Evolutionary conservation across 1,140 invertebrate genomes (phyloP).

Genomic region (Microplitis mediator): DNA sequence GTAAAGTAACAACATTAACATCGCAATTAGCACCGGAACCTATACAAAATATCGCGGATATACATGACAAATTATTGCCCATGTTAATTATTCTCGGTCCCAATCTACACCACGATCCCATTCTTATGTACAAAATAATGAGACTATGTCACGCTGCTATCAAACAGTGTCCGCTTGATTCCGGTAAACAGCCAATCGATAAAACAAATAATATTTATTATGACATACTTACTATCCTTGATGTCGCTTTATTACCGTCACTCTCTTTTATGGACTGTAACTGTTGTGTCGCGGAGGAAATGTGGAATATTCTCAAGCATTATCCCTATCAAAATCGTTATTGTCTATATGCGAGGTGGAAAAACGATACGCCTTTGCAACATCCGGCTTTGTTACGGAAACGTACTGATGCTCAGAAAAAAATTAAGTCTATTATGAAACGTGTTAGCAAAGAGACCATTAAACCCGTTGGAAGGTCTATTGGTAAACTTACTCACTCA

Average conservation of each 20-base stretch:
- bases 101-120: conserved; percentile 84
- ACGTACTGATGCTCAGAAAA: conserved; percentile 84
- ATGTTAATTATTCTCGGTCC: conserved; percentile 88
- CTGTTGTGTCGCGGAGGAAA: conserved; percentile 93
- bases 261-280: conserved; percentile 92
- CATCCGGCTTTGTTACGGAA: conserved; percentile 84
- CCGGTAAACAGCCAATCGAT: conserved; percentile 51
- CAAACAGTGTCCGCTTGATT: conserved; percentile 54
- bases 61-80: conserved; percentile 81
- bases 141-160: conserved; percentile 66
- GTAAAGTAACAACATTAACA: conserved; percentile 64
- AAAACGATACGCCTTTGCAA: conserved; percentile 82
- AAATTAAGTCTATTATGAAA: conserved; percentile 97
- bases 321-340: conserved; percentile 94
- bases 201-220: conserved; percentile 67
- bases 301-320: conserved; percentile 90
- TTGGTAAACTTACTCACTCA: conserved; percentile 96
- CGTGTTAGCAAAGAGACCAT: conserved; percentile 98
- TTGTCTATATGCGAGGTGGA: conserved; percentile 92
- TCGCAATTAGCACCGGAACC: conserved; percentile 68
- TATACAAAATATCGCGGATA: conserved; percentile 71
- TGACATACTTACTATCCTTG: conserved; percentile 85
- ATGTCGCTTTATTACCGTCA: conserved; percentile 86
- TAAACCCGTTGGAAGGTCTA: conserved; percentile 91
- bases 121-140: conserved; percentile 87